A percentile compares a stretch with the other conserved stretches of the same genome.
phyloP scores from a whole-genome alignment of 2,113 vertebrate species.

The Chinchilla lanigera region DNA sequence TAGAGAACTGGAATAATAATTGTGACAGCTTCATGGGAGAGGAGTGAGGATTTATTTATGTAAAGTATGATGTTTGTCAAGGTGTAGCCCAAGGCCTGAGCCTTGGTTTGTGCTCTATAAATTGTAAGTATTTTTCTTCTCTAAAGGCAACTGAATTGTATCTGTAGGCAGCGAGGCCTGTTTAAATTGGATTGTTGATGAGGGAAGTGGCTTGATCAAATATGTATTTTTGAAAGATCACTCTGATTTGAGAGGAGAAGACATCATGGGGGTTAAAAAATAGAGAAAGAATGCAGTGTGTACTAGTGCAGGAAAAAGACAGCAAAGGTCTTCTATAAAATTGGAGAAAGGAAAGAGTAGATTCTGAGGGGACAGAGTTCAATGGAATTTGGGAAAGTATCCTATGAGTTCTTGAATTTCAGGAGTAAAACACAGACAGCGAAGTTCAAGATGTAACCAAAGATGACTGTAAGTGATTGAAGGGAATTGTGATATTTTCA shows the following conservation, averaged over 20 bases:
- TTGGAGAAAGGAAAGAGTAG: background rate
- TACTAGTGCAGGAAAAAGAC: background rate
- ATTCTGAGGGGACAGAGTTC: background rate
- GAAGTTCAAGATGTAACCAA: background rate
- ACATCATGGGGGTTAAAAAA: background rate
- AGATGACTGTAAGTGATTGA: background rate
- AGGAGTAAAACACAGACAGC: background rate
- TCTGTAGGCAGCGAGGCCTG: background rate
- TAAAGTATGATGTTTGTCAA: background rate
- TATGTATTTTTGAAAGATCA: background rate
- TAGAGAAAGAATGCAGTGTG: background rate
- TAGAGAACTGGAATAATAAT: slow-evolving; percentile 1
- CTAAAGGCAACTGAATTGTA: background rate
- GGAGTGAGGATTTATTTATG: background rate
- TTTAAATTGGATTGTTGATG: slow-evolving; percentile 1
- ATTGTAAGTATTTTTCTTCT: background rate
- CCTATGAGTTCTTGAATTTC: background rate
- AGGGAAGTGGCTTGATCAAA: background rate
- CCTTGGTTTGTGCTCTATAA: background rate
- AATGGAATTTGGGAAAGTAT: slow-evolving; percentile 16
- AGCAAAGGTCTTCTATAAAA: background rate
- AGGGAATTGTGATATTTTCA: slow-evolving; percentile 6
- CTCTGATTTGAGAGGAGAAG: background rate
- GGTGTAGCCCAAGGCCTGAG: background rate
- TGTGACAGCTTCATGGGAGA: background rate